Conservation (phyloP, 2,797 vertebrate species). For the Neosilurus hyrtlii region DNA sequence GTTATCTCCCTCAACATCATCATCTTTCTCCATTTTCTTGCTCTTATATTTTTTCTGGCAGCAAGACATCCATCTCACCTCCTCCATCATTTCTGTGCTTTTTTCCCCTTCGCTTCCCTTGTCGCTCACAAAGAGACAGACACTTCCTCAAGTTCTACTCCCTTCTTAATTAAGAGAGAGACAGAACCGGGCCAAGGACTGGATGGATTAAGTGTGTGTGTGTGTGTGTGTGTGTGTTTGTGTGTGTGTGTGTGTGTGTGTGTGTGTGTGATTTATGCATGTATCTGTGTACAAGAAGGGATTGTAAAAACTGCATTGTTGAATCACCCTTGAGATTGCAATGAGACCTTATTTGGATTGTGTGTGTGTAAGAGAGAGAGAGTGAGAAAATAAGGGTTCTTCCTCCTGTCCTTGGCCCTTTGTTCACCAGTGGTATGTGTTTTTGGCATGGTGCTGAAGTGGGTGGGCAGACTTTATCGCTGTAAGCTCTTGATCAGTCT, state of each 20-base stretch:
- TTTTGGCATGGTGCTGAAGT: constrained; percentile 37
- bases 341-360: constrained; percentile 1
- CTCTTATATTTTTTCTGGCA: neutral
- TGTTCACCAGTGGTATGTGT: constrained; percentile 48
- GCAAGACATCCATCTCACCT: constrained; percentile 5
- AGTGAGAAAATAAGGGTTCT: neutral
- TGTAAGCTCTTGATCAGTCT: constrained; percentile 17
- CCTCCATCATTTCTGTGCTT: neutral
- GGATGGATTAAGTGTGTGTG: neutral
- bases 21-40: neutral
- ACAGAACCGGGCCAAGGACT: constrained; percentile 9
- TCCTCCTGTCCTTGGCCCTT: constrained; percentile 52
- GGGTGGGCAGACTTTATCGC: neutral
- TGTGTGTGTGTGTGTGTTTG: too few relatives aligned
- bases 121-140: neutral
- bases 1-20: neutral
- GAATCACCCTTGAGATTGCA: neutral
- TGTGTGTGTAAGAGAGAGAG: neutral
- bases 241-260: neutral
- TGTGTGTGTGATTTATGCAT: neutral
- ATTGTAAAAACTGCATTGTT: neutral
- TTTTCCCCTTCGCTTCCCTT: neutral
- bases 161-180: constrained; percentile 25
- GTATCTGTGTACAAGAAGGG: neutral
- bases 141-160: constrained; percentile 2